phyloP scores from a whole-genome alignment of 2,888 invertebrate genomes.

The Synergus japonicus region DNA sequence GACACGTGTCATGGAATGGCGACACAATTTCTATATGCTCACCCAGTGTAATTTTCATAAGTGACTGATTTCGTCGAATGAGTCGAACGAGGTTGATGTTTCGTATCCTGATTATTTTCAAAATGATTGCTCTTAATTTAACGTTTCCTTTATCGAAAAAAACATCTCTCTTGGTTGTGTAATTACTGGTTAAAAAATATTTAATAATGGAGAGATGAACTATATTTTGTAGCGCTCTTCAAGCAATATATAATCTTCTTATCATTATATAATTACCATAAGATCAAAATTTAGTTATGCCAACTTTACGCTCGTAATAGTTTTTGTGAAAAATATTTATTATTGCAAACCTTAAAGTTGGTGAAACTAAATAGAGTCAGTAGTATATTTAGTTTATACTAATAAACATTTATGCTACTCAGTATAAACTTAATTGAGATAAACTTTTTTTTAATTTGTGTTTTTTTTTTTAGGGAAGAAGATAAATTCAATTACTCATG shows the following conservation, averaged over 20 bases:
- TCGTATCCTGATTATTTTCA: conserved; percentile 8
- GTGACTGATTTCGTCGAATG: conserved; percentile 23
- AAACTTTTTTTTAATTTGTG: background rate
- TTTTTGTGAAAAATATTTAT: no score
- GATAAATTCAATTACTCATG: conserved; percentile 10
- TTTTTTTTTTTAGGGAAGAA: background rate
- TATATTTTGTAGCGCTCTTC: background rate
- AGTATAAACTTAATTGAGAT: no score
- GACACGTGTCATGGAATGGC: conserved; percentile 5
- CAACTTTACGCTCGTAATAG: no score
- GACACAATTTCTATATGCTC: conserved; percentile 6
- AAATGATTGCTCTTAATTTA: conserved; percentile 21
- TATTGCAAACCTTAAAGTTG: no score
- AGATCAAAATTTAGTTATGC: no score
- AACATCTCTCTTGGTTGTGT: background rate
- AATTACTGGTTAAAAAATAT: background rate
- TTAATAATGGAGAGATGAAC: no score
- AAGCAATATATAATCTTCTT: background rate
- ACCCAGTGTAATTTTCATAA: conserved; percentile 24
- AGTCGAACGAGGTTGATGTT: conserved; percentile 30
- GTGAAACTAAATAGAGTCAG: no score
- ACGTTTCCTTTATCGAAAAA: conserved; percentile 20
- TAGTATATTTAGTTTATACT: no score
- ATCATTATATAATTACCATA: no score
- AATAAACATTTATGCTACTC: no score